Conservation (phyloP, 2,113 vertebrate species). For the Budorcas taxicolor region DNA sequence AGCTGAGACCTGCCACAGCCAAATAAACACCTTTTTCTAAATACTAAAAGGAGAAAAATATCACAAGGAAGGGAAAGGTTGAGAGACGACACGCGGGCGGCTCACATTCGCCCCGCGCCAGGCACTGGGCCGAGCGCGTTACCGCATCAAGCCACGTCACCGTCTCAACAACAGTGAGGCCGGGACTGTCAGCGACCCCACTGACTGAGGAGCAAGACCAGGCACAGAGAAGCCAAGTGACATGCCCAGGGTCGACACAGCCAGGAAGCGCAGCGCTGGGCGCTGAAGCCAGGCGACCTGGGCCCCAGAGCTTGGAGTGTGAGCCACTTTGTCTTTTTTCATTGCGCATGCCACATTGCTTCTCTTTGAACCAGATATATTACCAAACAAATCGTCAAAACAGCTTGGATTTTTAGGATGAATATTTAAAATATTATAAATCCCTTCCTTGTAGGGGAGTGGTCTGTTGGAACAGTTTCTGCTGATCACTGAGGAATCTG, state of each 20-base stretch:
- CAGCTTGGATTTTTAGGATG: constrained; percentile 27
- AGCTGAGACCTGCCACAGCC: neutral
- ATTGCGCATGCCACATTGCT: neutral
- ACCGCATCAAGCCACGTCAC: neutral
- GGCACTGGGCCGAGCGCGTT: neutral
- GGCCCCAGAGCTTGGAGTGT: neutral
- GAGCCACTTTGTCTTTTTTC: neutral
- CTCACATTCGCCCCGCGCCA: neutral
- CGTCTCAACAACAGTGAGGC: neutral
- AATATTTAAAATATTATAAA: constrained; percentile 51
- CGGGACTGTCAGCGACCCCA: no score
- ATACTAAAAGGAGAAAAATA: neutral
- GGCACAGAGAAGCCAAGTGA: neutral
- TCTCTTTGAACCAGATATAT: neutral
- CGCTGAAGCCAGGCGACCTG: neutral
- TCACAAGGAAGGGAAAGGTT: neutral
- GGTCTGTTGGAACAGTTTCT: constrained; percentile 15
- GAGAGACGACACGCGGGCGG: no score
- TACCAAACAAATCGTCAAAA: constrained; percentile 11
- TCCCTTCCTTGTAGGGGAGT: neutral
- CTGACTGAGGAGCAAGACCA: neutral
- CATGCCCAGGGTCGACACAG: neutral
- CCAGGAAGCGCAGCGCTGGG: neutral
- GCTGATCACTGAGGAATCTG: constrained; percentile 46
- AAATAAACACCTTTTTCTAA: neutral